A percentile compares a stretch with the other conserved stretches of the same genome.
Evolutionary conservation across 2,797 vertebrate species (phyloP).

Genomic region (Syndactyla subalaris): DNA sequence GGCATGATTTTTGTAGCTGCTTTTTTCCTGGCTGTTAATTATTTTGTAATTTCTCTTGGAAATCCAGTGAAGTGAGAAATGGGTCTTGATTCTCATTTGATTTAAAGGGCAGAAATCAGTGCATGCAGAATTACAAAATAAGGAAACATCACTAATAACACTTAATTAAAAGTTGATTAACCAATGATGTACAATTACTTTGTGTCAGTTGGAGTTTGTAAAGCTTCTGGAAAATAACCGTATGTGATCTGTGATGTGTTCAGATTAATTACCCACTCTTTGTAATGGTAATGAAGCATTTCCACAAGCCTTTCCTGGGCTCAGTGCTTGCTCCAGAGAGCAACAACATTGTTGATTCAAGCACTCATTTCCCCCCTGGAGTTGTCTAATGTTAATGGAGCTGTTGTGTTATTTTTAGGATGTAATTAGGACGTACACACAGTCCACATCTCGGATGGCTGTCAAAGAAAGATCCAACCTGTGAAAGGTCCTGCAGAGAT

Average conservation of each 20-base stretch:
- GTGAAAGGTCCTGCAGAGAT: slow-evolving; percentile 58
- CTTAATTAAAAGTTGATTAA: not conserved
- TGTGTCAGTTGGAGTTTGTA: not conserved
- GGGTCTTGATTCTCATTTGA: not conserved
- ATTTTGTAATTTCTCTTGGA: not conserved
- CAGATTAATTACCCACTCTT: not conserved
- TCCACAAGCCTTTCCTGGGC: not conserved
- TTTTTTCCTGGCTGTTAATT: not conserved
- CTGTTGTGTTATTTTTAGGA: slow-evolving; percentile 72
- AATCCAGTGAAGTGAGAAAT: not conserved
- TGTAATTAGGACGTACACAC: slow-evolving; percentile 80
- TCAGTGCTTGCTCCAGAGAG: not conserved
- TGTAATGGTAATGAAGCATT: not conserved
- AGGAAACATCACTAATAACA: not conserved
- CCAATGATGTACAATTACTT: not conserved
- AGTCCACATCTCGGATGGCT: slow-evolving; percentile 69
- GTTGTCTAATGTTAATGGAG: not conserved
- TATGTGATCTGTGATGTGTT: rapidly evolving
- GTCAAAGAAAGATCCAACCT: slow-evolving; percentile 84
- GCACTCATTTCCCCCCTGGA: not conserved
- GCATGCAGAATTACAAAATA: not conserved
- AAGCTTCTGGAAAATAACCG: not conserved
- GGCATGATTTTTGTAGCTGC: not conserved
- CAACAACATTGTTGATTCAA: not conserved
- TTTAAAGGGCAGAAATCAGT: not conserved